phyloP scores from a whole-genome alignment of 2,888 invertebrate genomes.

The Sphinx pinastri region DNA sequence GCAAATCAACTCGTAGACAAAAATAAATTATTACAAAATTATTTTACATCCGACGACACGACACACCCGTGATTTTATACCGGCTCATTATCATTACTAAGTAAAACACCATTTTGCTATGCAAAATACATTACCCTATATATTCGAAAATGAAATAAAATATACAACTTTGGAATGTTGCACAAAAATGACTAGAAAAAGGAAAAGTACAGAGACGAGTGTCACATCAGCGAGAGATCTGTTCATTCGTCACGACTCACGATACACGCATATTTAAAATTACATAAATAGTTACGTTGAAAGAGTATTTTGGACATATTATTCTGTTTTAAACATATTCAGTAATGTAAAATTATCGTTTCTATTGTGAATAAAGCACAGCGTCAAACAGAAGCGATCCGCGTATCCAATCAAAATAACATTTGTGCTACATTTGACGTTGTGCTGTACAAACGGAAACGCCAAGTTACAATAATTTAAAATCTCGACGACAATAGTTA shows the following conservation, averaged over 20 bases:
- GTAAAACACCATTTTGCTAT: slow-evolving; percentile 79
- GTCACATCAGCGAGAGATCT: slow-evolving; percentile 66
- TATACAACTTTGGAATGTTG: slow-evolving; percentile 79
- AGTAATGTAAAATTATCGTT: slow-evolving; percentile 37
- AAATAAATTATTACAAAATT: slow-evolving; percentile 57
- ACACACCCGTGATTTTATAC: slow-evolving; percentile 59
- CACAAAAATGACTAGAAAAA: slow-evolving; percentile 78
- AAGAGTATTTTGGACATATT: slow-evolving; percentile 44
- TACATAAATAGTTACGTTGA: slow-evolving; percentile 46
- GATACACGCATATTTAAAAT: slow-evolving; percentile 37
- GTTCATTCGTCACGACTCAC: slow-evolving; percentile 53
- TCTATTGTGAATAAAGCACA: slow-evolving; percentile 46
- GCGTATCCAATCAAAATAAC: background rate
- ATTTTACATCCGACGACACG: slow-evolving; percentile 54
- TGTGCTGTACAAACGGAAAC: slow-evolving; percentile 49
- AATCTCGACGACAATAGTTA: slow-evolving; percentile 58
- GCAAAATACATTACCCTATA: slow-evolving; percentile 78
- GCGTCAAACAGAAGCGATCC: slow-evolving; percentile 45
- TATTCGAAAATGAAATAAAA: slow-evolving; percentile 58
- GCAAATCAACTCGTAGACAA: slow-evolving; percentile 54
- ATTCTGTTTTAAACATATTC: slow-evolving; percentile 44
- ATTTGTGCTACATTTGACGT: slow-evolving; percentile 45
- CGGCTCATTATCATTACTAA: slow-evolving; percentile 61
- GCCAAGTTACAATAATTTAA: slow-evolving; percentile 45
- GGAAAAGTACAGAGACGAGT: slow-evolving; percentile 52